Base-by-base conservation (phyloP, 2,797 vertebrate species). In the Smutsia temminckii region DNA sequence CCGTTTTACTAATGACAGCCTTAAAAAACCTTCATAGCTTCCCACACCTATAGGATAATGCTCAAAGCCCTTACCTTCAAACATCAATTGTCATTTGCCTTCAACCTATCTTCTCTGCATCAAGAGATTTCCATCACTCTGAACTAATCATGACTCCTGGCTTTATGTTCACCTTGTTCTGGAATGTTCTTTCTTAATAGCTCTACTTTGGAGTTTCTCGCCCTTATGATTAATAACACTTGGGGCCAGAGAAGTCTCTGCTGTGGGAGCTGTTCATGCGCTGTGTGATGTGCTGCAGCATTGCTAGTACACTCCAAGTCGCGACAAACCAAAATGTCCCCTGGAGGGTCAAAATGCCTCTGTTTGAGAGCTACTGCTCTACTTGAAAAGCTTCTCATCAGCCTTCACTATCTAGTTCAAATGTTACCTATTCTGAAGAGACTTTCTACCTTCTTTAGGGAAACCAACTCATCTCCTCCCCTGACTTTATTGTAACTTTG, bases 51-150 rank as follows among this genome's bases (percentile, higher is more conserved):
- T n/a, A 85, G 75, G 69, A 71, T 68, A 57, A 93, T 94, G 10
- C 63, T 91, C 37, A 64, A 93, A 96, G 32, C 27, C n/a, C 51
- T 84, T 66, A 40, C 42, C 71, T 49, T 51, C 34, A 79, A 75
- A 78, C 49, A 93, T 89, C 75, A 79, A 13, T 77, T 97, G 94
- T 96, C 96, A 94, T 68, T 86, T 95, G 61, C 23, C 93, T 95
- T 97, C 91, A 84, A 75, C 57, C 63, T 92, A 51, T 80, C 46
- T 91, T 81, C 40, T 18, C 8, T 57, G 49, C 40, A 51, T 94
- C 34, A 85, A 95, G 94, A 83, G 40, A 86, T 64, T 93, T 80
- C 77, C 37, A 68, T 95, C 81, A 66, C 42, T 86, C 25, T 96
- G 85, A 94, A 95, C 88, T 93, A 74, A 95, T 64, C 46, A 13